A percentile compares a stretch with the other conserved stretches of the same genome.
phyloP scores from a whole-genome alignment of 2,888 invertebrate genomes.

The Pterostichus niger region DNA sequence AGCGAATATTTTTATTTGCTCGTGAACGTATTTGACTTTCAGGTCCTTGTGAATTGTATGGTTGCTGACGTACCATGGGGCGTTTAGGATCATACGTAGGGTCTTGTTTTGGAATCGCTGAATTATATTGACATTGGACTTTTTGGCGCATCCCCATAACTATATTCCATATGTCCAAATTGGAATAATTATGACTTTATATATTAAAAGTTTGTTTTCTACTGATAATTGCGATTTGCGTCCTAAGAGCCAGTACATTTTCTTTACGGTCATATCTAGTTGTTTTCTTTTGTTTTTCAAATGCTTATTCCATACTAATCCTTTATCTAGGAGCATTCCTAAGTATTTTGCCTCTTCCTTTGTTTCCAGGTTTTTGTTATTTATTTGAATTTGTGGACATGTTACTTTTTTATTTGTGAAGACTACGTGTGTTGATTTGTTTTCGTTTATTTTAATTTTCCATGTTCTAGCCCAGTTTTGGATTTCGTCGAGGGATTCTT shows the following conservation, averaged over 20 bases:
- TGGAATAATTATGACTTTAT: too few species aligned
- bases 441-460: slow-evolving; percentile 57
- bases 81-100: neutral
- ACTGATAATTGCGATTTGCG: too few species aligned
- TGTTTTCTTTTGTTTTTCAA: too few species aligned
- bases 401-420: slow-evolving; percentile 51
- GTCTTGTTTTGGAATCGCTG: slow-evolving; percentile 51
- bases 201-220: too few species aligned
- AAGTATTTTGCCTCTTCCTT: neutral
- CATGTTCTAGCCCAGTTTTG: slow-evolving; percentile 67
- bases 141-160: too few species aligned
- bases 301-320: too few species aligned
- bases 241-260: slow-evolving; percentile 29
- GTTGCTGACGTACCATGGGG: neutral
- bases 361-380: neutral
- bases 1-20: too few species aligned
- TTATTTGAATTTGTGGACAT: neutral
- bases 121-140: slow-evolving; percentile 7
- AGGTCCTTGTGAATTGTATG: too few species aligned
- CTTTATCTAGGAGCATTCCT: neutral
- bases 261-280: slow-evolving; percentile 17
- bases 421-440: too few species aligned
- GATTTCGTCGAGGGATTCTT: neutral
- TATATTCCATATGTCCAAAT: too few species aligned
- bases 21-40: too few species aligned